Evolutionary conservation across 2,888 invertebrate species (phyloP).

Genomic region (Galeopsomyia nigrocyanea): DNA sequence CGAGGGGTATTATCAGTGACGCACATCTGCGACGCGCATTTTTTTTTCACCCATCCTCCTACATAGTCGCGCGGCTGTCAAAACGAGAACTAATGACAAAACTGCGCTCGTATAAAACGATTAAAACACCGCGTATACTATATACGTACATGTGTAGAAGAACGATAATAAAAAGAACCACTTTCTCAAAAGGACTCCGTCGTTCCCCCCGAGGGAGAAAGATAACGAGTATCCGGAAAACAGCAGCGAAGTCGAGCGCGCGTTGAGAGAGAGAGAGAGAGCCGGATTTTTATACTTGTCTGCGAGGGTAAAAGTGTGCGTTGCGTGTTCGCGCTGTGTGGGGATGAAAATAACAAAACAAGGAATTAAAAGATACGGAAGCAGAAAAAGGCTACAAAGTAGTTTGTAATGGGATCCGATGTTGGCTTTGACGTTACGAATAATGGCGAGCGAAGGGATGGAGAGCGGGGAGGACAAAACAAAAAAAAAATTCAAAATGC

Average conservation of each 20-base stretch:
- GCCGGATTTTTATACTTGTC: too few species aligned
- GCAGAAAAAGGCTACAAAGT: neutral
- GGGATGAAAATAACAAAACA: too few species aligned
- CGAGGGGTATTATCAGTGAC: constrained; percentile 11
- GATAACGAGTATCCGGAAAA: constrained; percentile 28
- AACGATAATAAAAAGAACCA: constrained; percentile 6
- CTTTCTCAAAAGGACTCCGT: constrained; percentile 23
- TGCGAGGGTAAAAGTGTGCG: too few species aligned
- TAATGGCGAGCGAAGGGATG: neutral
- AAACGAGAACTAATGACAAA: constrained; percentile 40
- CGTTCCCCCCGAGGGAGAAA: neutral
- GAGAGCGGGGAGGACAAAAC: too few species aligned
- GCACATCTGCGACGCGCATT: constrained; percentile 2
- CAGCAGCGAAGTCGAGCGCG: too few species aligned
- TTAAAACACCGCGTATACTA: constrained; percentile 28
- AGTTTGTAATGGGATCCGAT: neutral
- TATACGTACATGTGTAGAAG: neutral
- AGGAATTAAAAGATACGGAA: neutral
- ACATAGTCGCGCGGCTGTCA: constrained; percentile 25
- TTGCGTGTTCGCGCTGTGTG: too few species aligned
- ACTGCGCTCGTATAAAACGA: constrained; percentile 38
- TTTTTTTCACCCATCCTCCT: constrained; percentile 1
- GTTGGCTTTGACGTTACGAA: neutral
- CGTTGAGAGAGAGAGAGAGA: too few species aligned
- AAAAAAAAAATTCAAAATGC: too few species aligned